Evolutionary conservation across 2,797 vertebrate species (phyloP).

Genomic region (Gadopsis marmoratus): DNA sequence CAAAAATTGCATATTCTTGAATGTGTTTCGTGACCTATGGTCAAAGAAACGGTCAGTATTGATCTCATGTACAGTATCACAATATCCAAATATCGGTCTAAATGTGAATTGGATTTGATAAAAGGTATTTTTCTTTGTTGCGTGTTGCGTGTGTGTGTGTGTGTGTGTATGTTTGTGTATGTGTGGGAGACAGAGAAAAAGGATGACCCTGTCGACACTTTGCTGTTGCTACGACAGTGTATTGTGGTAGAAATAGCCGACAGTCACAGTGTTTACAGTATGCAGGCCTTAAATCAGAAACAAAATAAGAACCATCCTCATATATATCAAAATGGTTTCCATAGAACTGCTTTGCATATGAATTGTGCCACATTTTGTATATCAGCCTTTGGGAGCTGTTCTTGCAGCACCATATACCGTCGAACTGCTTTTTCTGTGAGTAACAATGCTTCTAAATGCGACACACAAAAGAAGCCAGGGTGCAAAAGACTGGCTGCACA

Average conservation of each 20-base stretch:
- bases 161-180: slow-evolving; percentile 16
- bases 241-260: slow-evolving; percentile 22
- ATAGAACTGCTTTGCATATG: background rate
- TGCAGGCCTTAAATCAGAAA: background rate
- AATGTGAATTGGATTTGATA: background rate
- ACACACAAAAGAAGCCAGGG: background rate
- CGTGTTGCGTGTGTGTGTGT: slow-evolving; percentile 4
- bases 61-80: background rate
- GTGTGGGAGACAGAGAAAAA: slow-evolving; percentile 9
- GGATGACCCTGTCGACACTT: slow-evolving; percentile 32
- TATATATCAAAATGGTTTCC: background rate
- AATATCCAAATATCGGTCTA: background rate
- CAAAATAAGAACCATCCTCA: background rate
- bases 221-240: slow-evolving; percentile 31
- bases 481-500: background rate
- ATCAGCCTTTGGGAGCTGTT: background rate
- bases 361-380: background rate
- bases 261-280: background rate
- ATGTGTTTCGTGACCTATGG: background rate
- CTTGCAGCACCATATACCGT: slow-evolving; percentile 24
- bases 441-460: background rate
- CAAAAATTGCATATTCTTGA: background rate
- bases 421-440: background rate
- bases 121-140: background rate
- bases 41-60: background rate